Percentiles rank a stretch among this genome's conserved stretches.
These are phyloP conservation scores for Thaumetopoea pityocampa DNA, from an alignment of 1,140 invertebrate genomes.

Conservation along the genomic window DNA sequence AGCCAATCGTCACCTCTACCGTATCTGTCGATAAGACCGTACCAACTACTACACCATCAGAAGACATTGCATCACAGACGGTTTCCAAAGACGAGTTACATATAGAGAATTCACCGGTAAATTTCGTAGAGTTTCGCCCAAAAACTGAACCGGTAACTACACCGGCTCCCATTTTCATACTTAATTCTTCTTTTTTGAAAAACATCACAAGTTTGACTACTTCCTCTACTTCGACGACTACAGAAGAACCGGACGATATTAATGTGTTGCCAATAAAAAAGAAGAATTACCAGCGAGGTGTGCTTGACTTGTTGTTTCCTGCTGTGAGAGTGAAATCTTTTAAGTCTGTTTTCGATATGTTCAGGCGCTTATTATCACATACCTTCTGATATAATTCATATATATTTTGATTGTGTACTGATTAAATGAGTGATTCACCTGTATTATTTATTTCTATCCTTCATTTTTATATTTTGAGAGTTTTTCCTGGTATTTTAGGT, in stretches of 20 bases:
- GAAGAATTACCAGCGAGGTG: constrained; percentile 28
- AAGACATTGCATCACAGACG: no score
- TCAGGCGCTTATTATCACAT: constrained; percentile 37
- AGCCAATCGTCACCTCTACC: neutral
- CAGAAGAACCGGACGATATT: constrained; percentile 22
- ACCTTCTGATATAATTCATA: constrained; percentile 25
- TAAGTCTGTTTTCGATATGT: constrained; percentile 38
- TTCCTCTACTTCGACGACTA: constrained; percentile 4
- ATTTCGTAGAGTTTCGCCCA: constrained; percentile 30
- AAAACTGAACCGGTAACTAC: constrained; percentile 12
- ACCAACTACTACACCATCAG: no score
- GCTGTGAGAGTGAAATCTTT: constrained; percentile 37
- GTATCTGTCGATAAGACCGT: no score
- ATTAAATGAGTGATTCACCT: no score
- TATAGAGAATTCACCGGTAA: constrained; percentile 17
- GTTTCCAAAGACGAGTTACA: constrained; percentile 19
- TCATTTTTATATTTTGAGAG: no score
- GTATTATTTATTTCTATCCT: no score
- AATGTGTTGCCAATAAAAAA: constrained; percentile 23
- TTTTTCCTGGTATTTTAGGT: no score
- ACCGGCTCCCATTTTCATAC: constrained; percentile 4
- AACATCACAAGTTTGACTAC: neutral
- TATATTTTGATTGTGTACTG: no score
- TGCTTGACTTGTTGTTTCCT: constrained; percentile 45
- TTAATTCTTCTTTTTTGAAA: constrained; percentile 18